These are phyloP conservation scores for Paedocypris sp. DNA, from an alignment of 2,113 vertebrate genomes.

Conservation along the genomic window DNA sequence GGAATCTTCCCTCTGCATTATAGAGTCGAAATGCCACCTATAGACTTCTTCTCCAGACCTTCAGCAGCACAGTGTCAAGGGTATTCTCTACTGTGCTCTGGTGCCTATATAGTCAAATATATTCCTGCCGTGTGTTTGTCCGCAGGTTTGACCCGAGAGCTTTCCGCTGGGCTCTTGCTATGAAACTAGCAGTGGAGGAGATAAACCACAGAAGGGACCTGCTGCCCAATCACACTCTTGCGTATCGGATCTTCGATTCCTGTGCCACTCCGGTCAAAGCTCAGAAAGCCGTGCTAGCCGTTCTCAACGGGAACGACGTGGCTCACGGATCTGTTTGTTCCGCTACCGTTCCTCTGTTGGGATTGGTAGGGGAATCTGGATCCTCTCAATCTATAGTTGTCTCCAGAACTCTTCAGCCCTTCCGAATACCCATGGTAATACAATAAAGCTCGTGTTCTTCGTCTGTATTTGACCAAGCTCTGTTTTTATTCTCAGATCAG, in stretches of 20 bases:
- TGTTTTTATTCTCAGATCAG: constrained; percentile 44
- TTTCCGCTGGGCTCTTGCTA: constrained; percentile 59
- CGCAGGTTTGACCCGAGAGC: constrained; percentile 59
- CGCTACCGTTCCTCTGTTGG: constrained; percentile 43
- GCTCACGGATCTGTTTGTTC: constrained; percentile 37
- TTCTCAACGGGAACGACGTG: constrained; percentile 47
- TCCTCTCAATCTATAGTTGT: constrained; percentile 60
- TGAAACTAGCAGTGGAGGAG: constrained; percentile 61
- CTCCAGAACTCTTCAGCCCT: constrained; percentile 57
- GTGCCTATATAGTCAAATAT: no score
- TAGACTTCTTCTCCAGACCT: constrained; percentile 49
- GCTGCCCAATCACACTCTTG: constrained; percentile 51
- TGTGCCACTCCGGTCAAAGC: constrained; percentile 57
- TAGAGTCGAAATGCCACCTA: constrained; percentile 49
- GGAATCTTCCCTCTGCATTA: constrained; percentile 54
- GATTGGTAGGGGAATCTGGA: constrained; percentile 58
- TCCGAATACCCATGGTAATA: constrained; percentile 61
- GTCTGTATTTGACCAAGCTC: neutral
- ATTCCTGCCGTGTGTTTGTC: no score
- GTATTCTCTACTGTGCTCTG: no score
- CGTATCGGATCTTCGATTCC: constrained; percentile 64
- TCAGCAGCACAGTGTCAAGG: constrained; percentile 52
- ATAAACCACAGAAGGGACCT: constrained; percentile 53
- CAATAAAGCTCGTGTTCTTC: neutral
- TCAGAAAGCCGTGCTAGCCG: constrained; percentile 52